Percentiles rank a stretch among this genome's conserved stretches.
phyloP scores from a whole-genome alignment of 2,888 invertebrate genomes.

The Camptogramma bilineatum region DNA sequence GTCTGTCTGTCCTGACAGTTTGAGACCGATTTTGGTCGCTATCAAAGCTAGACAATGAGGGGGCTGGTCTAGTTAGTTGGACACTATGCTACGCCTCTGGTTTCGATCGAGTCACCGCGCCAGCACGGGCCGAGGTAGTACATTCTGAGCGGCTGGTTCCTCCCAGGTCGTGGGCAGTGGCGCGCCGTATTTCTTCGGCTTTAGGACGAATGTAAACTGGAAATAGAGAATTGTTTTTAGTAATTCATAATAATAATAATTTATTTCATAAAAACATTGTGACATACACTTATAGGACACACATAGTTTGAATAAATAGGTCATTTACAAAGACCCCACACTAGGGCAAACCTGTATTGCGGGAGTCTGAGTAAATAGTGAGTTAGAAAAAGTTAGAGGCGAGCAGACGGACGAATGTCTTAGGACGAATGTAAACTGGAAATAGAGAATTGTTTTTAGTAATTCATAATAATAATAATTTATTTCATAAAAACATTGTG shows the following conservation, averaged over 20 bases:
- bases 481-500: too few relatives aligned
- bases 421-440: slow-evolving; percentile 73
- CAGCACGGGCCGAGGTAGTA: slow-evolving; percentile 62
- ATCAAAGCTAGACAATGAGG: too few relatives aligned
- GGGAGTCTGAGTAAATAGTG: neutral
- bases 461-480: neutral
- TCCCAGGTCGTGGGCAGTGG: slow-evolving; percentile 51
- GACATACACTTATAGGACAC: too few relatives aligned
- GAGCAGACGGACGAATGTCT: too few relatives aligned
- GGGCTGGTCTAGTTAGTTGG: too few relatives aligned
- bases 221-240: slow-evolving; percentile 46
- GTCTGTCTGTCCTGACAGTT: too few relatives aligned
- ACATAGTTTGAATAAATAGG: too few relatives aligned
- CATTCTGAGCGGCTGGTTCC: slow-evolving; percentile 51
- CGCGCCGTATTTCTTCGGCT: slow-evolving; percentile 67
- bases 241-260: neutral
- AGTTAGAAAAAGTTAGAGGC: neutral
- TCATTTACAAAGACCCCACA: too few relatives aligned
- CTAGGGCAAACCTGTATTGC: too few relatives aligned
- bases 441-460: slow-evolving; percentile 39
- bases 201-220: slow-evolving; percentile 74
- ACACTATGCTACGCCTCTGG: neutral
- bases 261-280: too few relatives aligned
- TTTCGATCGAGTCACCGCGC: slow-evolving; percentile 55
- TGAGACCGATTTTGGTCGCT: too few relatives aligned